Percentiles rank a stretch among this genome's conserved stretches.
These are phyloP conservation scores for Cryptophagus acutangulus DNA, from an alignment of 2,888 invertebrate species.

Conservation along the genomic window DNA sequence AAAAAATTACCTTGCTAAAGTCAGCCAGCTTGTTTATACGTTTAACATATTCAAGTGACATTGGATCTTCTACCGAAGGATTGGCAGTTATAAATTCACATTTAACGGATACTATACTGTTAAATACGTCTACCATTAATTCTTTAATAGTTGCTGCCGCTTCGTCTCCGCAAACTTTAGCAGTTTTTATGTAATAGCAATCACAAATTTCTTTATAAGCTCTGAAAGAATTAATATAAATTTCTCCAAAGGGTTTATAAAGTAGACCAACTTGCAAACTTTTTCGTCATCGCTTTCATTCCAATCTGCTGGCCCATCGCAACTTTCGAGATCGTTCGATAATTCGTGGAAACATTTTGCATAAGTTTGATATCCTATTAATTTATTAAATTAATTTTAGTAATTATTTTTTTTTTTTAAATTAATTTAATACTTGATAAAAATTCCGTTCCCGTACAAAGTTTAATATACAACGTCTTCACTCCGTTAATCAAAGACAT, in stretches of 20 bases:
- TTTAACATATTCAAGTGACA: constrained; percentile 34
- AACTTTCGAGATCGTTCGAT: constrained; percentile 50
- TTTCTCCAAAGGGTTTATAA: not conserved
- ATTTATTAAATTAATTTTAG: not conserved
- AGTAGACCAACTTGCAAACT: constrained; percentile 45
- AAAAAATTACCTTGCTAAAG: too few species aligned
- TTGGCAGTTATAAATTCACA: constrained; percentile 31
- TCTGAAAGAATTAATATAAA: constrained; percentile 34
- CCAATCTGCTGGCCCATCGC: constrained; percentile 54
- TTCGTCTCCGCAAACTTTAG: constrained; percentile 50
- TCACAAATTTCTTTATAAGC: constrained; percentile 50
- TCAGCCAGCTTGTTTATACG: too few species aligned
- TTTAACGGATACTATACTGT: constrained; percentile 33
- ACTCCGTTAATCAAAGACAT: constrained; percentile 48
- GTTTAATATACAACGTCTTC: constrained; percentile 43
- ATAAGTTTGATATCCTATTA: constrained; percentile 34
- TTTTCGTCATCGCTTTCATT: constrained; percentile 48
- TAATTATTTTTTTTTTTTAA: too few species aligned
- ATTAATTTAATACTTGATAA: not conserved
- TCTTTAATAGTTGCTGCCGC: constrained; percentile 46
- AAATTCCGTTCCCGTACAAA: constrained; percentile 40
- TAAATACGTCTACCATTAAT: constrained; percentile 36
- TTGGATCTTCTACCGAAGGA: constrained; percentile 33
- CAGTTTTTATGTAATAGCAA: constrained; percentile 52
- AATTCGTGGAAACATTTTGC: constrained; percentile 41